Percentiles rank a stretch among this genome's conserved stretches.
Conservation (phyloP, 2,113 vertebrate species). For the Melanostigma gelatinosum region DNA sequence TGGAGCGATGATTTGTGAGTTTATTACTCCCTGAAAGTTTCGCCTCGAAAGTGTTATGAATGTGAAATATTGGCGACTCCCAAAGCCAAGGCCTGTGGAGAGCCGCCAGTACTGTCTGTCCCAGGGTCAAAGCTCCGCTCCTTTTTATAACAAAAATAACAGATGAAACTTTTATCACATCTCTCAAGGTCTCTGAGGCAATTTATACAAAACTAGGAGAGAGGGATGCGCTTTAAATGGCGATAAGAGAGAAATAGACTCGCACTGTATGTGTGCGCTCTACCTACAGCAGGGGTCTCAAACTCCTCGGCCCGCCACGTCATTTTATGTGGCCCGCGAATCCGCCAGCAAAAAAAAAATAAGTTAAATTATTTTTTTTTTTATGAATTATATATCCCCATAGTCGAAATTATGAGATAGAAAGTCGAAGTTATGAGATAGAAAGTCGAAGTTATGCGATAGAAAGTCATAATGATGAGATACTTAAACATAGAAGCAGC, state of each 20-base stretch:
- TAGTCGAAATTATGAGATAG: too few relatives aligned
- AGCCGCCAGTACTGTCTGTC: conserved; percentile 54
- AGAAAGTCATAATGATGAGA: too few relatives aligned
- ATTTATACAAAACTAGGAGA: conserved; percentile 31
- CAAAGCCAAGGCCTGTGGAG: conserved; percentile 58
- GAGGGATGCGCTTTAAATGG: conserved; percentile 13
- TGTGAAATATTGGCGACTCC: conserved; percentile 62
- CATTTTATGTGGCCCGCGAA: too few relatives aligned
- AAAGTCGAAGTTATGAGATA: too few relatives aligned
- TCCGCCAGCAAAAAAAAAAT: too few relatives aligned
- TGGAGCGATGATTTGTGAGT: conserved; percentile 54
- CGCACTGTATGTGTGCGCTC: background rate
- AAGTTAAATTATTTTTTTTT: too few relatives aligned
- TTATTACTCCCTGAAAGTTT: conserved; percentile 37
- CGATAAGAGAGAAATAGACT: conserved; percentile 15
- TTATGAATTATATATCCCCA: too few relatives aligned
- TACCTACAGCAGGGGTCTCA: too few relatives aligned
- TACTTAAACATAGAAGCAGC: too few relatives aligned
- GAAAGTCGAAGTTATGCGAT: too few relatives aligned
- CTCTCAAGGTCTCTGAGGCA: conserved; percentile 50
- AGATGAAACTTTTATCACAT: conserved; percentile 56
- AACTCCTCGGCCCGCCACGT: too few relatives aligned
- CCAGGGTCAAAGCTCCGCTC: conserved; percentile 59
- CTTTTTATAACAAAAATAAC: conserved; percentile 65
- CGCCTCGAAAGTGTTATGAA: conserved; percentile 52